Percentiles rank a stretch among this genome's conserved stretches.
These are phyloP conservation scores for Chromobotia macracanthus DNA, from an alignment of 2,797 vertebrate species.

Conservation along the genomic window DNA sequence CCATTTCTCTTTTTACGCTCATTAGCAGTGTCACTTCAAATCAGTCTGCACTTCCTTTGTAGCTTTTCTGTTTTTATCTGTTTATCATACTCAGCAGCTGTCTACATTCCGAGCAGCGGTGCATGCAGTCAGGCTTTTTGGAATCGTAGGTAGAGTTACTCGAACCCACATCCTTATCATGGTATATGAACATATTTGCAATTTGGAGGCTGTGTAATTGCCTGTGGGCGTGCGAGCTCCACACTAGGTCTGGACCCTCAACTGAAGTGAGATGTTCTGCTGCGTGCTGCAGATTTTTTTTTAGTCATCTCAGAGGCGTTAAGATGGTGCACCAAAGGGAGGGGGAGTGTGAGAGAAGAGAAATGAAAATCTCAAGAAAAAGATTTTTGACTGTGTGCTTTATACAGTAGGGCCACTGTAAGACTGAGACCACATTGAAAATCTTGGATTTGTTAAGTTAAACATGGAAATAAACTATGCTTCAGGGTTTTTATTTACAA, in stretches of 20 bases:
- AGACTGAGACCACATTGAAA: not conserved
- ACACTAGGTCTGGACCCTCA: slow-evolving; percentile 50
- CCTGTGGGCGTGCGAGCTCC: slow-evolving; percentile 49
- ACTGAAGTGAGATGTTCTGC: slow-evolving; percentile 56
- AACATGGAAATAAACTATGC: too few species aligned
- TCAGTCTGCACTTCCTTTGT: not conserved
- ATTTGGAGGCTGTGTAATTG: slow-evolving; percentile 55
- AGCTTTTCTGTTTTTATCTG: not conserved
- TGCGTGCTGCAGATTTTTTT: slow-evolving; percentile 46
- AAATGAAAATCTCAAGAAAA: slow-evolving; percentile 14
- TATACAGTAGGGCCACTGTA: not conserved
- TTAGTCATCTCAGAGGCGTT: slow-evolving; percentile 57
- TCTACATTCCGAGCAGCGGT: not conserved
- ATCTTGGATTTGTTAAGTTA: too few species aligned
- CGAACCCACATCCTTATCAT: slow-evolving; percentile 13
- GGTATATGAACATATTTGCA: slow-evolving; percentile 30
- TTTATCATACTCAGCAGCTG: not conserved
- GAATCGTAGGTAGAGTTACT: slow-evolving; percentile 25
- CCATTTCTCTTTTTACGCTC: not conserved
- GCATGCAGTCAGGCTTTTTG: slow-evolving; percentile 1
- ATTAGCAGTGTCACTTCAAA: not conserved
- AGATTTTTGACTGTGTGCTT: not conserved
- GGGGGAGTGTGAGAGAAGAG: slow-evolving; percentile 23
- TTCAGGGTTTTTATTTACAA: too few species aligned
- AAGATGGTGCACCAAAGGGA: slow-evolving; percentile 37